Percentiles rank a stretch among this genome's conserved stretches.
Conservation (phyloP, 2,888 invertebrate genomes). For the Elgonia sp. region DNA sequence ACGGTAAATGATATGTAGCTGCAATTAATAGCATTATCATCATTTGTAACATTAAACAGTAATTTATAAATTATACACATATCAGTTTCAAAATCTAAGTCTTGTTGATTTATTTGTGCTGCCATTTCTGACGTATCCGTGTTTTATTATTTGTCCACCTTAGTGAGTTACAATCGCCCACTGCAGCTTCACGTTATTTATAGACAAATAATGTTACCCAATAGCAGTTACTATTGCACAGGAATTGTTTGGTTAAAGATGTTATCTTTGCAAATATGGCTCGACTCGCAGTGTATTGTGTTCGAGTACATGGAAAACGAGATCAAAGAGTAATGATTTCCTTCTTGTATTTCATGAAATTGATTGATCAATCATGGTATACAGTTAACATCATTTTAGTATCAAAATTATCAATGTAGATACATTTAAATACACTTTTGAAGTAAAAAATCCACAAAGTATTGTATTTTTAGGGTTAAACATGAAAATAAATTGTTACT, state of each 20-base stretch:
- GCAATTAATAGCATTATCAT: neutral
- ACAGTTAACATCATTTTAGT: neutral
- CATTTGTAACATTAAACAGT: neutral
- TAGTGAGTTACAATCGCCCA: conserved; percentile 60
- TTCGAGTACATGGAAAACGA: conserved; percentile 33
- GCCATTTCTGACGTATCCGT: conserved; percentile 27
- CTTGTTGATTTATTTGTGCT: conserved; percentile 35
- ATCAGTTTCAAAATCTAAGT: conserved; percentile 32
- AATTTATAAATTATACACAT: conserved; percentile 35
- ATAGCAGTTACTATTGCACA: conserved; percentile 40
- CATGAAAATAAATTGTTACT: too few relatives aligned
- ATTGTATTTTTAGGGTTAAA: too few relatives aligned
- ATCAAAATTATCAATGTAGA: neutral
- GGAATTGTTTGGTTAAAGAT: conserved; percentile 55
- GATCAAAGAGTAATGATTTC: conserved; percentile 57
- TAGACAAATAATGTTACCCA: conserved; percentile 67
- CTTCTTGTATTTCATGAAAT: conserved; percentile 35
- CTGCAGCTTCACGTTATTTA: conserved; percentile 62
- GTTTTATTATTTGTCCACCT: conserved; percentile 66
- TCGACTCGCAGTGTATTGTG: conserved; percentile 32
- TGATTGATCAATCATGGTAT: neutral
- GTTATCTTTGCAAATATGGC: conserved; percentile 58
- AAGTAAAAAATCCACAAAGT: too few relatives aligned
- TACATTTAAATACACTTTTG: too few relatives aligned
- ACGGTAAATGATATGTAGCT: neutral